These are phyloP conservation scores for Archaeoteleia sp. DNA, from an alignment of 2,888 invertebrate genomes.

Conservation along the genomic window DNA sequence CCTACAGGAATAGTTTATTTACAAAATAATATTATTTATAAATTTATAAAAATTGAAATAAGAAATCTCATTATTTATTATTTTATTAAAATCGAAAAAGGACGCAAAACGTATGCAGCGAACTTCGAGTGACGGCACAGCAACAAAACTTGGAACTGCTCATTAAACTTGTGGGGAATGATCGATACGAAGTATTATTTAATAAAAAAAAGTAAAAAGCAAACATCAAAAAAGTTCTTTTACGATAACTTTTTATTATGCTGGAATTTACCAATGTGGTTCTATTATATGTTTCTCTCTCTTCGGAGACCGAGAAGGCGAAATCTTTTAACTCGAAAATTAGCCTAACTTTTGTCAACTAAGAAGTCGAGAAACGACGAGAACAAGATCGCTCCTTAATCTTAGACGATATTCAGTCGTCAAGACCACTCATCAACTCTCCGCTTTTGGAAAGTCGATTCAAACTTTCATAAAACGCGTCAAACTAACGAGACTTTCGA, in stretches of 20 bases:
- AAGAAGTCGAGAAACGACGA: slow-evolving; percentile 27
- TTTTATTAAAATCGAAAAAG: no score
- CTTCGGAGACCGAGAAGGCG: slow-evolving; percentile 3
- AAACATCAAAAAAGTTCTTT: slow-evolving; percentile 19
- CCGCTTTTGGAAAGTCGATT: slow-evolving; percentile 24
- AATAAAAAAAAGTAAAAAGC: slow-evolving; percentile 26
- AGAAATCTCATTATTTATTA: no score
- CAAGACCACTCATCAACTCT: slow-evolving; percentile 42
- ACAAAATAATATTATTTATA: no score
- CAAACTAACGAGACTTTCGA: slow-evolving; percentile 48
- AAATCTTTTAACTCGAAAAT: slow-evolving; percentile 42
- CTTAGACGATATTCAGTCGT: slow-evolving; percentile 27
- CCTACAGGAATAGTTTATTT: no score
- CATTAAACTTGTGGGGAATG: slow-evolving; percentile 28
- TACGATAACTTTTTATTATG: slow-evolving; percentile 38
- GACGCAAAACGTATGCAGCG: no score
- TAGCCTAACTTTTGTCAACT: slow-evolving; percentile 51
- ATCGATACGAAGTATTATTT: slow-evolving; percentile 39
- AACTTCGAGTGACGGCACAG: slow-evolving; percentile 9
- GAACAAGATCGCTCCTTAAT: slow-evolving; percentile 30
- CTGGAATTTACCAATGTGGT: slow-evolving; percentile 38
- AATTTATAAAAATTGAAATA: no score
- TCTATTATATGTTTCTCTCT: slow-evolving; percentile 34
- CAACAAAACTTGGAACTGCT: slow-evolving; percentile 27
- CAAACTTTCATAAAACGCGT: slow-evolving; percentile 50